These are phyloP conservation scores for Griposia aprilina DNA, from an alignment of 2,888 invertebrate species.

Conservation along the genomic window DNA sequence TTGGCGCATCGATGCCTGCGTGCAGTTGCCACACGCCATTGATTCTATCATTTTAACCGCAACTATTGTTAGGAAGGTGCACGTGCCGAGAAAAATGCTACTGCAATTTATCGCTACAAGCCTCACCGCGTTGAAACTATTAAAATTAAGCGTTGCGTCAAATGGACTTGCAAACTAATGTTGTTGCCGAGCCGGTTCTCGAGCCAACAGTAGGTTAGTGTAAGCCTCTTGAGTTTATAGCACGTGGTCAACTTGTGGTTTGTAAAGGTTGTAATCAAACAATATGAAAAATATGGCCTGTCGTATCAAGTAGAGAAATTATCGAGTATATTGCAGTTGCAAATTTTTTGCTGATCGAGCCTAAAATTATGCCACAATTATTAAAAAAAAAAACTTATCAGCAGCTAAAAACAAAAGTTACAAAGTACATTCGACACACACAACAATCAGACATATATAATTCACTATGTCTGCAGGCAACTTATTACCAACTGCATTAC, in stretches of 20 bases:
- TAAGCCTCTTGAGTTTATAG: constrained; percentile 16
- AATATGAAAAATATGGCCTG: neutral
- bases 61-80: constrained; percentile 65
- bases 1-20: constrained; percentile 52
- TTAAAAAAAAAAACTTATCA: neutral
- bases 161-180: constrained; percentile 55
- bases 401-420: constrained; percentile 4
- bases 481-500: constrained; percentile 48
- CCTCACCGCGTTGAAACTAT: constrained; percentile 77
- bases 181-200: constrained; percentile 56
- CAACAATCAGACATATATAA: constrained; percentile 50
- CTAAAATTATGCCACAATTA: too few relatives aligned
- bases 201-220: constrained; percentile 38
- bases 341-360: neutral
- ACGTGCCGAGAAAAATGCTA: constrained; percentile 77
- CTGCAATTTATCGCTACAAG: constrained; percentile 77
- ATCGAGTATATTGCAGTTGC: neutral
- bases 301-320: neutral
- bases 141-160: constrained; percentile 73
- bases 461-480: constrained; percentile 44
- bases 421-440: constrained; percentile 35
- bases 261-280: neutral
- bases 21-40: constrained; percentile 73
- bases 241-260: constrained; percentile 30
- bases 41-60: constrained; percentile 71